phyloP scores from a whole-genome alignment of 2,113 vertebrate genomes.

The Cariama cristata region DNA sequence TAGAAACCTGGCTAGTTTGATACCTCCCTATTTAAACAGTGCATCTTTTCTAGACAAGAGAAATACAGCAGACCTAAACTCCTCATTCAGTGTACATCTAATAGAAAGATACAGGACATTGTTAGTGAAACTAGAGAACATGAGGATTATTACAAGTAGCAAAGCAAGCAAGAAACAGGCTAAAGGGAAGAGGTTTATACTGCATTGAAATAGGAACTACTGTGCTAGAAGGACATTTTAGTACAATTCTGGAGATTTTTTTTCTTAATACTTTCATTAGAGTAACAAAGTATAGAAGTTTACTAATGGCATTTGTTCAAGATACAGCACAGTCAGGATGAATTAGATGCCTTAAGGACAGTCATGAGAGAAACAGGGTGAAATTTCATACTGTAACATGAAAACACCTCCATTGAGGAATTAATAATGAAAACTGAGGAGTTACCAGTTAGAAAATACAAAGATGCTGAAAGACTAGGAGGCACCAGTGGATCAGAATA shows the following conservation, averaged over 20 bases:
- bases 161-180: neutral
- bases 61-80: neutral
- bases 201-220: neutral
- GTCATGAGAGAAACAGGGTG: neutral
- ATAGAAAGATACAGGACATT: neutral
- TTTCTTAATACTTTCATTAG: neutral
- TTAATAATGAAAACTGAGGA: neutral
- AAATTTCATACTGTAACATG: neutral
- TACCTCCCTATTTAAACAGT: neutral
- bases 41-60: neutral
- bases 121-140: neutral
- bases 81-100: neutral
- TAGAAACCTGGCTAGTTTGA: neutral
- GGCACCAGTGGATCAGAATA: accelerated
- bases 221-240: neutral
- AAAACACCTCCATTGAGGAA: neutral
- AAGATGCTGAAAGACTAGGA: neutral
- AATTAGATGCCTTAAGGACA: neutral
- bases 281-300: neutral
- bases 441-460: neutral
- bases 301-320: neutral
- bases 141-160: neutral
- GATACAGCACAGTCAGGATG: neutral
- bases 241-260: neutral
- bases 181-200: neutral